These are phyloP conservation scores for Betta splendens DNA, from an alignment of 2,797 vertebrate genomes.

Conservation along the genomic window DNA sequence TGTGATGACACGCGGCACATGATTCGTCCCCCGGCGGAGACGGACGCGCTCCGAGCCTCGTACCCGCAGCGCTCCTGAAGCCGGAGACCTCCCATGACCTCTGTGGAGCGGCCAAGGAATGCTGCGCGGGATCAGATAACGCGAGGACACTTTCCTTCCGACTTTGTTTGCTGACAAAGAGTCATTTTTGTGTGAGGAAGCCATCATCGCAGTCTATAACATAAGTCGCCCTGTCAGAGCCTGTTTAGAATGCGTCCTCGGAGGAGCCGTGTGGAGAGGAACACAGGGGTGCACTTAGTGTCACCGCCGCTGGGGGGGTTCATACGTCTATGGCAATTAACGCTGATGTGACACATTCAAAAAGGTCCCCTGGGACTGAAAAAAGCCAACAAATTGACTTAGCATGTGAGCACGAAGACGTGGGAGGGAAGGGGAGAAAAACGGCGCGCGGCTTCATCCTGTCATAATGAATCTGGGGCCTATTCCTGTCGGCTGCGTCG, in stretches of 20 bases:
- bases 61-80: slow-evolving; percentile 31
- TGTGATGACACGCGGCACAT: slow-evolving; percentile 66
- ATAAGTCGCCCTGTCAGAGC: slow-evolving; percentile 70
- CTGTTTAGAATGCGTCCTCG: slow-evolving; percentile 68
- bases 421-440: slow-evolving; percentile 21
- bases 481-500: slow-evolving; percentile 57
- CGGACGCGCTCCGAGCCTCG: slow-evolving; percentile 34
- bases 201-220: slow-evolving; percentile 55
- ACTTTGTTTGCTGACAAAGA: slow-evolving; percentile 64
- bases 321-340: slow-evolving; percentile 79
- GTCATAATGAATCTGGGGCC: slow-evolving; percentile 67
- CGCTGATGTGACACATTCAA: slow-evolving; percentile 76
- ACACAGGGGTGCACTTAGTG: slow-evolving; percentile 73
- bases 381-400: slow-evolving; percentile 80
- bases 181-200: slow-evolving; percentile 53
- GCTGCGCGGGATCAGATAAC: slow-evolving; percentile 59
- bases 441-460: slow-evolving; percentile 54
- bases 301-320: slow-evolving; percentile 69
- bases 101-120: slow-evolving; percentile 47
- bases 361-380: slow-evolving; percentile 72
- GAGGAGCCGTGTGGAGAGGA: slow-evolving; percentile 62
- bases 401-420: slow-evolving; percentile 64
- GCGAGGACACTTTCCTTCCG: slow-evolving; percentile 26
- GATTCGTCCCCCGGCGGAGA: slow-evolving; percentile 48
- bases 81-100: slow-evolving; percentile 58